These are phyloP conservation scores for Theretra japonica DNA, from an alignment of 2,888 invertebrate genomes.

Conservation along the genomic window DNA sequence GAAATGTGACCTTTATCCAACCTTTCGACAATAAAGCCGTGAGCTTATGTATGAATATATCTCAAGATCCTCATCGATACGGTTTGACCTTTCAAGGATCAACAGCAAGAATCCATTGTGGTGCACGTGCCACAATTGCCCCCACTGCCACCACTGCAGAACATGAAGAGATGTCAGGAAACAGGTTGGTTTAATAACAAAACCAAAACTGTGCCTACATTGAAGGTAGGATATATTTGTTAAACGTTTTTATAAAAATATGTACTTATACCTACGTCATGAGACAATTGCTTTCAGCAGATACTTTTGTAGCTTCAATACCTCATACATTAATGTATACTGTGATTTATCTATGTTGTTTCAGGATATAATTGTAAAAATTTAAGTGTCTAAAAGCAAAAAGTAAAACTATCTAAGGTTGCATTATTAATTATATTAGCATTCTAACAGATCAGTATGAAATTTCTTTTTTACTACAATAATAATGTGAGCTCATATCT, in stretches of 20 bases:
- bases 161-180: conserved; percentile 70
- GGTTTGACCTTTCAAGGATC: conserved; percentile 47
- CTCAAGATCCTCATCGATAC: not conserved
- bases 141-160: conserved; percentile 67
- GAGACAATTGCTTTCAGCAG: too few relatives aligned
- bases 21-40: not conserved
- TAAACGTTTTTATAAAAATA: not conserved
- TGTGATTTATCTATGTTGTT: too few relatives aligned
- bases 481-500: too few relatives aligned
- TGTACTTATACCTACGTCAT: not conserved
- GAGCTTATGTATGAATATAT: not conserved
- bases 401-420: too few relatives aligned
- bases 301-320: too few relatives aligned
- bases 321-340: too few relatives aligned
- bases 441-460: too few relatives aligned
- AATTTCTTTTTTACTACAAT: too few relatives aligned
- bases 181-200: conserved; percentile 69
- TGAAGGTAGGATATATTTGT: conserved; percentile 54
- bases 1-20: too few relatives aligned
- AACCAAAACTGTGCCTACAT: conserved; percentile 50
- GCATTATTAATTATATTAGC: too few relatives aligned
- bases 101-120: conserved; percentile 60
- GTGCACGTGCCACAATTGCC: conserved; percentile 64
- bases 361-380: too few relatives aligned
- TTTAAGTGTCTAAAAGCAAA: too few relatives aligned